Conservation (phyloP, 2,888 invertebrate genomes). For the Adelognathus sp. region DNA sequence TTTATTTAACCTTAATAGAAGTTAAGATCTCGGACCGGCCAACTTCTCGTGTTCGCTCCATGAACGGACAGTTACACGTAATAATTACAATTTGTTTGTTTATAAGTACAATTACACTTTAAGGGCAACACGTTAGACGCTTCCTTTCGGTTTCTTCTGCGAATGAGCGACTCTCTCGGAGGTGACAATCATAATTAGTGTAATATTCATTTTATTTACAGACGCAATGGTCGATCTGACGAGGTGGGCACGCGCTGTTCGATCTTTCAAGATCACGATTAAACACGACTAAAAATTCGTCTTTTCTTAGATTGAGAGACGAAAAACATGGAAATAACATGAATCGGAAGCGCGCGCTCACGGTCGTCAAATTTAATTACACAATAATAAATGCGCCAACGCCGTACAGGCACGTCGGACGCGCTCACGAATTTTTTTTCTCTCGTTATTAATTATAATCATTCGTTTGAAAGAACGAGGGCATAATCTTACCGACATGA, state of each 20-base stretch:
- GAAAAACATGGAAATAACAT: slow-evolving; percentile 8
- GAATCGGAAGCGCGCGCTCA: slow-evolving; percentile 17
- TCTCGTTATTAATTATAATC: slow-evolving; percentile 34
- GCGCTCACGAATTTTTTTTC: slow-evolving; percentile 8
- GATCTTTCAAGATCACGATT: background rate
- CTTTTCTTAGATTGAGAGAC: background rate
- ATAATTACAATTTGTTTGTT: slow-evolving; percentile 55
- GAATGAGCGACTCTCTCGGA: slow-evolving; percentile 21
- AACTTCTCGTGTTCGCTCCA: slow-evolving; percentile 2
- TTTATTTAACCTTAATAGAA: slow-evolving; percentile 13
- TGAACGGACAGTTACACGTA: slow-evolving; percentile 57
- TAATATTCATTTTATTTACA: slow-evolving; percentile 53
- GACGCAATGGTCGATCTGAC: slow-evolving; percentile 23
- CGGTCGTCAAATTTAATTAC: slow-evolving; percentile 18
- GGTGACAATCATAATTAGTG: slow-evolving; percentile 33
- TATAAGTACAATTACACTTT: slow-evolving; percentile 44
- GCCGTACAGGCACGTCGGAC: slow-evolving; percentile 1
- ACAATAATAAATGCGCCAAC: slow-evolving; percentile 29
- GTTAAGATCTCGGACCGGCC: slow-evolving; percentile 30
- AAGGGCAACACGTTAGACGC: slow-evolving; percentile 50
- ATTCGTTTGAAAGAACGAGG: slow-evolving; percentile 79
- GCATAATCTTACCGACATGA: slow-evolving; percentile 72
- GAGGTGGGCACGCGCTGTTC: slow-evolving; percentile 10
- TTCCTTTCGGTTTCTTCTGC: slow-evolving; percentile 14
- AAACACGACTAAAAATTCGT: background rate